Percentiles rank a stretch among this genome's conserved stretches.
phyloP scores from a whole-genome alignment of 2,797 vertebrate species.

The Sarcophilus harrisii region DNA sequence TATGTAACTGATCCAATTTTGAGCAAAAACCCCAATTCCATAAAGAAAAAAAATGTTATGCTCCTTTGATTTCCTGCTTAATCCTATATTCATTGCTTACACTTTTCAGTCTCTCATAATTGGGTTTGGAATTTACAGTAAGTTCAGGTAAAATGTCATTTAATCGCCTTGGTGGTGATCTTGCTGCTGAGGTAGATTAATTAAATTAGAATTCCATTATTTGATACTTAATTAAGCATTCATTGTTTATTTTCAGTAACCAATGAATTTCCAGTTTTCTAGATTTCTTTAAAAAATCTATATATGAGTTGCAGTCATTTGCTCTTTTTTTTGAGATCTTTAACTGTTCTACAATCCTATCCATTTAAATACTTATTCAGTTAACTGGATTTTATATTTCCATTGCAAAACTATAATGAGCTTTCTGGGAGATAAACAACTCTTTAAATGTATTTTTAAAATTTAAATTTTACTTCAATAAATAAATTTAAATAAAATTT shows the following conservation, averaged over 20 bases:
- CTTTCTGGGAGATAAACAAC: not conserved
- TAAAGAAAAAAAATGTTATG: conserved; percentile 16
- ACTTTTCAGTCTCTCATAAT: not conserved
- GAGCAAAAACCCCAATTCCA: not conserved
- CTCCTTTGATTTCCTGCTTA: not conserved
- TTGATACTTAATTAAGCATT: not conserved
- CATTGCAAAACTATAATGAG: not conserved
- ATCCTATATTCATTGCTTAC: not conserved
- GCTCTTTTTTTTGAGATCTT: not conserved
- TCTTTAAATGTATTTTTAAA: not conserved
- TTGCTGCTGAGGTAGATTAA: not conserved
- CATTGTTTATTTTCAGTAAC: not conserved
- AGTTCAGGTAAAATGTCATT: not conserved
- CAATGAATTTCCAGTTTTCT: not conserved
- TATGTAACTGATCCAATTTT: conserved; percentile 16
- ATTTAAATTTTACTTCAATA: no score
- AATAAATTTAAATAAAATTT: no score
- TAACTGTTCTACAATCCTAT: not conserved
- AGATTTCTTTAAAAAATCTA: not conserved
- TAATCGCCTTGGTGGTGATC: not conserved
- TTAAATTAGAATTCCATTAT: not conserved
- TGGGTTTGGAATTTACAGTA: conserved; percentile 10
- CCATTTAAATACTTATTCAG: not conserved
- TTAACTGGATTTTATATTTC: not conserved
- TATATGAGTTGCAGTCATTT: not conserved